A percentile compares a stretch with the other conserved stretches of the same genome.
Conservation (phyloP, 1,140 invertebrate species). For the Pseudomyrmex concolor region DNA sequence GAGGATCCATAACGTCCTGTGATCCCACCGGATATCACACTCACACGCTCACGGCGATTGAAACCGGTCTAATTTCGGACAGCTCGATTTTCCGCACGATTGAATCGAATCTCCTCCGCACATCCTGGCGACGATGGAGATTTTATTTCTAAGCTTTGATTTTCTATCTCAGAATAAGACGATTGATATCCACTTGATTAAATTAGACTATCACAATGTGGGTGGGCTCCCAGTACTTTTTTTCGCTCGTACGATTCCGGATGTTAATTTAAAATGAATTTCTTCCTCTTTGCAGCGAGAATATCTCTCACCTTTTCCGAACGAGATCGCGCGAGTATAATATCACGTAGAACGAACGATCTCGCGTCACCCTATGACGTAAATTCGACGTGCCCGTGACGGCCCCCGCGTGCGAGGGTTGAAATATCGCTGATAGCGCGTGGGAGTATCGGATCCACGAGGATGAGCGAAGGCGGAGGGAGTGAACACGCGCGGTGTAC, state of each 20-base stretch:
- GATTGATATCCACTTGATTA: neutral
- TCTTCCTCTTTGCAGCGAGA: neutral
- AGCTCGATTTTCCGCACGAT: neutral
- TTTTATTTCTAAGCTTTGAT: no score
- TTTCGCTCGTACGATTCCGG: neutral
- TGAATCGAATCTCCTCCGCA: neutral
- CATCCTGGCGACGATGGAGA: neutral
- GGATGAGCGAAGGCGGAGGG: neutral
- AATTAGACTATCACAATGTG: neutral
- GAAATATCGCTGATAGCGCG: conserved; percentile 44
- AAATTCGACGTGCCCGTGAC: conserved; percentile 9
- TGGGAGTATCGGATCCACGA: conserved; percentile 21
- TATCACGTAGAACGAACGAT: neutral
- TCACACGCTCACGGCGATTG: neutral
- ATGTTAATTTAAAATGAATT: conserved; percentile 35
- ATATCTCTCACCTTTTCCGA: neutral
- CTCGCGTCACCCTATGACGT: conserved; percentile 13
- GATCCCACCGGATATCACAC: conserved; percentile 10
- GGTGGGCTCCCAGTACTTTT: no score
- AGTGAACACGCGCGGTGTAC: neutral
- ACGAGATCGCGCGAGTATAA: neutral
- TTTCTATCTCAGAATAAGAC: no score
- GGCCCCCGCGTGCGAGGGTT: neutral
- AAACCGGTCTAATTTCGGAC: conserved; percentile 20
- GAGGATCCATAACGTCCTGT: conserved; percentile 20